Conservation (phyloP, 2,888 invertebrate species). For the Caenorhabditis afra region DNA sequence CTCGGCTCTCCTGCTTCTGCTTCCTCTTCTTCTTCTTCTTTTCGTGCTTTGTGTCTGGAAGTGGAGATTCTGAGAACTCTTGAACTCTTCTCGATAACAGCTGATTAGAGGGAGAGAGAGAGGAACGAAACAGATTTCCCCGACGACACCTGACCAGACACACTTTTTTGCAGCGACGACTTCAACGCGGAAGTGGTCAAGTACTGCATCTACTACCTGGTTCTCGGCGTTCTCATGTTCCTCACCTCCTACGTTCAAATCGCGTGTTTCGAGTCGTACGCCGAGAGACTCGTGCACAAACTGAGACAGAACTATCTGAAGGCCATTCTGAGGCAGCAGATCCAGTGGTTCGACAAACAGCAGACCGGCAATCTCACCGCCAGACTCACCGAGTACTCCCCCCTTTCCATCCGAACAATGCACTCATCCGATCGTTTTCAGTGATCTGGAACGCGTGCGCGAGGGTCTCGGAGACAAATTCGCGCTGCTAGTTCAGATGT, state of each 20-base stretch:
- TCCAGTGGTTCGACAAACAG: constrained; percentile 82
- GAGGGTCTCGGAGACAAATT: constrained; percentile 83
- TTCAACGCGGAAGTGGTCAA: constrained; percentile 73
- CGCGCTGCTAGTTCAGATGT: constrained; percentile 81
- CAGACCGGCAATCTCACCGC: constrained; percentile 83
- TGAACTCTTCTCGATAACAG: constrained; percentile 2
- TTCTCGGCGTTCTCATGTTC: constrained; percentile 82
- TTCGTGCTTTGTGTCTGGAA: too few relatives aligned
- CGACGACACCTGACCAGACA: not conserved
- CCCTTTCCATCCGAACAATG: not conserved
- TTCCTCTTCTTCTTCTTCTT: too few relatives aligned
- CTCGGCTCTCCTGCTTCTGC: too few relatives aligned
- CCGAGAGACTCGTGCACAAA: constrained; percentile 82
- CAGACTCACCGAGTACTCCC: constrained; percentile 83
- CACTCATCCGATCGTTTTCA: constrained; percentile 59
- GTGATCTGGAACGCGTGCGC: constrained; percentile 83
- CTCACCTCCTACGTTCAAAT: constrained; percentile 82
- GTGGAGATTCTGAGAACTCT: not conserved
- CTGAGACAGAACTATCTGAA: constrained; percentile 82
- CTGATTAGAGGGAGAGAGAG: not conserved
- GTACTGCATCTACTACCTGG: constrained; percentile 81
- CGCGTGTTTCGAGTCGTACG: constrained; percentile 77
- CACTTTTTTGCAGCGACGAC: constrained; percentile 71
- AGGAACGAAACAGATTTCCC: too few relatives aligned
- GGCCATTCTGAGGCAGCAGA: constrained; percentile 81